Evolutionary conservation across 1,140 invertebrate species (phyloP), one percentile per base, ranked within the genome.

Genomic region (Cherax quadricarinatus): DNA sequence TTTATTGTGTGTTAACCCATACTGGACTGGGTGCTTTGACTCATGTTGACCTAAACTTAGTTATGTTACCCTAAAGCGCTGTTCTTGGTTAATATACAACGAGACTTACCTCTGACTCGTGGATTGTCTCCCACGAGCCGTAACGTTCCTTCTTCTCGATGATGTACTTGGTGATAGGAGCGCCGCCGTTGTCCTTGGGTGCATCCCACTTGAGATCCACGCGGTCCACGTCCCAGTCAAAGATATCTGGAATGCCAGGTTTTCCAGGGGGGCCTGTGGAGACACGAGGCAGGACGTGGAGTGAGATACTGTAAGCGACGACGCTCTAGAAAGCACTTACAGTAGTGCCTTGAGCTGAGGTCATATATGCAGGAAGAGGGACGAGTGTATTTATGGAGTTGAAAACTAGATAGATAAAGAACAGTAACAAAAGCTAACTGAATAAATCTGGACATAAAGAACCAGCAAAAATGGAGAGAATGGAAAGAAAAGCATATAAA

Each of bases 111-210:
- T 94, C 88, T 18, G 93, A 93, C 70, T 94, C 93, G 81, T 93
- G 88, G 93, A 98, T 97, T 95, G 98, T 98, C 94, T 98, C 97
- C 98, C 98, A 99, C 51, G 96, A 96, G 10, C 97, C 97, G 93
- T 97, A 97, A 95, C 98, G 98, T 94, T 99, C 98, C 95, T 98
- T 99, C 96, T 98, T 99, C 95, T 99, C 99, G 94, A 99, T 98
- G 85, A 99, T 96, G 94, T 99, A 99, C 78, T 98, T 97, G 75
- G 97, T 98, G 94, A 99, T 99, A 62, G 99, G 98, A 18, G 98
- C 98, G 73, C 99, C 99, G 51, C 98, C 98, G 94, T 97, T 98
- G 94, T 96, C 96, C 94, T 97, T 98, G 1, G 99, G 99, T 86
- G 98, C 96, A 87, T 97, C 97, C 99, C 99, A 99, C 95, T 98